Conservation (phyloP, 35 echinoderm and acorn worm species). For the Eucidaris tribuloides region DNA sequence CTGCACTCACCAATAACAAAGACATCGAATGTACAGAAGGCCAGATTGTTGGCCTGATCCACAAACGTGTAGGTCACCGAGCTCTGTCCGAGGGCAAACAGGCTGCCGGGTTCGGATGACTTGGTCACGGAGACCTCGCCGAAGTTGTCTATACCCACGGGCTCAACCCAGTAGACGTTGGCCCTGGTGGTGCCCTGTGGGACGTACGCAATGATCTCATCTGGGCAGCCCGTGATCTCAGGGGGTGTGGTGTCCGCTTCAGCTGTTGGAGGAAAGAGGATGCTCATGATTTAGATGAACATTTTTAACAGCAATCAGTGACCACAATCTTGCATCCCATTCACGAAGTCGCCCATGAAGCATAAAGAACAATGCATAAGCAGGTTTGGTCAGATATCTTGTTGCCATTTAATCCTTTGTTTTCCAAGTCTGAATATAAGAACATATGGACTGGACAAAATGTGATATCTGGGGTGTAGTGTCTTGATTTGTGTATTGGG, state of each 20-base stretch:
- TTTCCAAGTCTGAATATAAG: too few relatives aligned
- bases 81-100: neutral
- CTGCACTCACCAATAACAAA: constrained; percentile 6
- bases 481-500: too few relatives aligned
- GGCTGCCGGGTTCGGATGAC: neutral
- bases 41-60: neutral
- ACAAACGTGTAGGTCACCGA: neutral
- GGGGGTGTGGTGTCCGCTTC: constrained; percentile 3
- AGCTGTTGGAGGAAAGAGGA: neutral
- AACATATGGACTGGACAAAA: too few relatives aligned
- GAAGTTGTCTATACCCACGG: constrained; percentile 1
- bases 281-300: too few relatives aligned
- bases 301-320: too few relatives aligned
- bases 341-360: too few relatives aligned
- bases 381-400: too few relatives aligned
- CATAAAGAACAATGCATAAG: too few relatives aligned
- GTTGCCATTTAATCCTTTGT: too few relatives aligned
- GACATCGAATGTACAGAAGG: constrained; percentile 7
- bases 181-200: constrained; percentile 5
- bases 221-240: constrained; percentile 30
- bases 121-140: neutral
- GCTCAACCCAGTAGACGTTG: constrained; percentile 38
- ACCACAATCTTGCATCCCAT: too few relatives aligned
- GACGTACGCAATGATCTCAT: neutral
- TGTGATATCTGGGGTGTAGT: too few relatives aligned